Evolutionary conservation across 2,113 vertebrate species (phyloP), one percentile per base, ranked within the genome.

Genomic region (Stegostoma tigrinum): DNA sequence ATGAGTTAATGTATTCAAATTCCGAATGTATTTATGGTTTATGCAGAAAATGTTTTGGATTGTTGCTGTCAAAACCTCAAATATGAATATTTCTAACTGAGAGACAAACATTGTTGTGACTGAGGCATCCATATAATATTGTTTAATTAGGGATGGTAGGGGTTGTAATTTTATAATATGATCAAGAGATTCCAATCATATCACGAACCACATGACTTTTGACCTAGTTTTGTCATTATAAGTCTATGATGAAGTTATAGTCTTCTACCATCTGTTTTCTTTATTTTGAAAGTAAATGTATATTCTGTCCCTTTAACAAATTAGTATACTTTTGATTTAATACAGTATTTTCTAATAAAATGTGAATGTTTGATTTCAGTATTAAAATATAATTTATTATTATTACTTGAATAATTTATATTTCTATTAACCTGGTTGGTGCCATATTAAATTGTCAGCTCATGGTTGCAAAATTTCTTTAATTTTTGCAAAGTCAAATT

Each of bases 301-400:
- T 45, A 87, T 87, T 52, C 48, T 34, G n/a, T 12, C 30, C 3
- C n/a, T 90, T 55, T 90, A 55, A n/a, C 3, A 61, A 90, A 90
- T 61, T 5, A 89, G 24, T 27, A 38, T 83, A 27, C 34, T 61
- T 90, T 90, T 90, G 27, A 61, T 90, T 90, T 90, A 61, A 90
- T 45, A 34, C 52, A 90, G 87, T 30, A 90, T 55, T 55, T 90
- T 55, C 12, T 90, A 90, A 61, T 90, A 94, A 94, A 94, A 94
- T 70, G 66, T 45, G 70, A 67, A 42, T 61, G 64, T 94, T 90
- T 90, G 87, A 90, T 34, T 90, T 90, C 87, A 90, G 52, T n/a
- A 27, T n/a, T 90, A 61, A 90, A 90, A 17, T 5, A 61, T 14
- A 61, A 24, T 30, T 5, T 23, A 42, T 45, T 27, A 12, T 83